These are phyloP conservation scores for Geopemphigus sp. DNA, from an alignment of 1,140 invertebrate species.

Conservation along the genomic window DNA sequence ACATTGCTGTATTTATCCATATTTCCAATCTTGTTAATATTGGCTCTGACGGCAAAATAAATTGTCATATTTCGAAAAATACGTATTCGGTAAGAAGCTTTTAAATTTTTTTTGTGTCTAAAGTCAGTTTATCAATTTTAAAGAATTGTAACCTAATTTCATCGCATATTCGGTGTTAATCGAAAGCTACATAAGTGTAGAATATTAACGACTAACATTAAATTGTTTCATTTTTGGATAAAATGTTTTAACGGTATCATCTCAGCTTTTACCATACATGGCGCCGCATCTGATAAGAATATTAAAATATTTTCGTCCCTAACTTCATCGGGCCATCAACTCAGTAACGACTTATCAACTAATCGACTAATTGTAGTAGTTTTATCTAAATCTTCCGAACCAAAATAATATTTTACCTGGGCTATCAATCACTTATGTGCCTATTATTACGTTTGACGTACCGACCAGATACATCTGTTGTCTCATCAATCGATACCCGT, in stretches of 20 bases:
- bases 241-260: background rate
- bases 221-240: slow-evolving; percentile 33
- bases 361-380: slow-evolving; percentile 9
- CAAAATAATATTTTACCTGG: slow-evolving; percentile 26
- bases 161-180: background rate
- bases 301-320: slow-evolving; percentile 21
- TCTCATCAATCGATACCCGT: slow-evolving; percentile 2
- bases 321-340: slow-evolving; percentile 3
- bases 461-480: slow-evolving; percentile 2
- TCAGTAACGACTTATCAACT: slow-evolving; percentile 1
- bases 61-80: slow-evolving; percentile 10
- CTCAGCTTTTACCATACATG: slow-evolving; percentile 9
- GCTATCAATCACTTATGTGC: background rate
- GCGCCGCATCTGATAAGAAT: slow-evolving; percentile 16
- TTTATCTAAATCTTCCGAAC: slow-evolving; percentile 7
- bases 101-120: slow-evolving; percentile 22
- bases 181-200: slow-evolving; percentile 1
- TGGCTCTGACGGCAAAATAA: background rate
- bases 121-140: background rate
- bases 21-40: background rate
- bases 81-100: slow-evolving; percentile 4
- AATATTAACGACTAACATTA: too few relatives aligned
- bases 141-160: slow-evolving; percentile 3
- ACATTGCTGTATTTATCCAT: background rate
- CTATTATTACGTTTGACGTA: slow-evolving; percentile 16